Conservation (phyloP, 2,797 vertebrate genomes). For the Calcarius lapponicus region DNA sequence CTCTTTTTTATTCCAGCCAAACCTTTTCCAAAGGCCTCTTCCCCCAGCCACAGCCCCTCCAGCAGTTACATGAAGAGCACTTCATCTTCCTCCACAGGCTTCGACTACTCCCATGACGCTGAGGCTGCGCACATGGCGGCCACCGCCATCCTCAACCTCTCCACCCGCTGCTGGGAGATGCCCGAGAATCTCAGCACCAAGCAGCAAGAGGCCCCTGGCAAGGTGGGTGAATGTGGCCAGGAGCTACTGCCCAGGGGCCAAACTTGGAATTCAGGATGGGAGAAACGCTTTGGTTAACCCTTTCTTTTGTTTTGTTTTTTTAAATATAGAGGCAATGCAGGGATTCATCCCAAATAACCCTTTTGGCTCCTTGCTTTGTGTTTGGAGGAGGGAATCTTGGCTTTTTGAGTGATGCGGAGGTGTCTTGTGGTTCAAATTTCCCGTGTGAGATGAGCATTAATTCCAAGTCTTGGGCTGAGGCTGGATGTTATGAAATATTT, state of each 20-base stretch:
- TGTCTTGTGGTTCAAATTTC: fast-evolving
- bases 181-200: constrained; percentile 97
- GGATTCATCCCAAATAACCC: fast-evolving
- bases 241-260: not conserved
- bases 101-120: constrained; percentile 93
- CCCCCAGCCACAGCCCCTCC: constrained; percentile 86
- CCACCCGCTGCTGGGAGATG: constrained; percentile 97
- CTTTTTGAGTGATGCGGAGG: not conserved
- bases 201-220: constrained; percentile 78
- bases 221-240: constrained; percentile 73
- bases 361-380: fast-evolving
- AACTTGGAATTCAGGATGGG: not conserved
- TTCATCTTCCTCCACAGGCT: constrained; percentile 86
- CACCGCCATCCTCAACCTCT: constrained; percentile 97
- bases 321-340: not conserved
- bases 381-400: not conserved
- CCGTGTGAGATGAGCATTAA: fast-evolving
- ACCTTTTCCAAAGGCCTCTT: constrained; percentile 86
- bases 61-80: constrained; percentile 85
- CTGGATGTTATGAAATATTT: not conserved
- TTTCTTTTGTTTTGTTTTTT: not conserved
- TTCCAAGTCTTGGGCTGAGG: not conserved
- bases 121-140: constrained; percentile 98
- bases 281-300: not conserved
- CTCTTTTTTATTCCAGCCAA: constrained; percentile 71